A percentile compares a stretch with the other conserved stretches of the same genome.
Evolutionary conservation across 2,797 vertebrate species (phyloP).

Genomic region (Pseudomugil gertrudae): DNA sequence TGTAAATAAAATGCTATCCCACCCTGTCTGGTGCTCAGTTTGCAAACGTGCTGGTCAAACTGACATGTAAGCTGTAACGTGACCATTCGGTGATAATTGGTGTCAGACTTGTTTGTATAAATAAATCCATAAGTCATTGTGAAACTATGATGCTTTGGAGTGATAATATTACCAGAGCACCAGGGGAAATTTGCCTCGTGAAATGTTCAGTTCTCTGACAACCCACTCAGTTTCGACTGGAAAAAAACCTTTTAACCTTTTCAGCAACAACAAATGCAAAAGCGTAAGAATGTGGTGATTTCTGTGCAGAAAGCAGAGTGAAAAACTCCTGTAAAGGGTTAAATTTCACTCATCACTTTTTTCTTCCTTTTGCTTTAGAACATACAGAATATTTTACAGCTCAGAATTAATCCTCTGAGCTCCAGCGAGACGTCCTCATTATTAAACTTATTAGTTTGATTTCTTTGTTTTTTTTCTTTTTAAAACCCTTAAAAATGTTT

Average conservation of each 20-base stretch:
- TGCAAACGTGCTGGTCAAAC: constrained; percentile 26
- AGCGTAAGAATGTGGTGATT: too few relatives aligned
- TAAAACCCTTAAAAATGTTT: too few relatives aligned
- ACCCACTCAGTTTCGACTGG: constrained; percentile 98
- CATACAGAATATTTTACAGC: too few relatives aligned
- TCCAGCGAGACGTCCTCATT: too few relatives aligned
- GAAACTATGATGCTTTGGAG: constrained; percentile 96
- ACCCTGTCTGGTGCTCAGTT: too few relatives aligned
- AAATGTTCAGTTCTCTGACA: constrained; percentile 90
- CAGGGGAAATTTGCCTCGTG: constrained; percentile 96
- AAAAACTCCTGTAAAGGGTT: too few relatives aligned
- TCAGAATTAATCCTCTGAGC: too few relatives aligned
- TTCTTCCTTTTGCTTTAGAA: too few relatives aligned
- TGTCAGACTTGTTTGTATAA: constrained; percentile 95
- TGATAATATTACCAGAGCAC: constrained; percentile 94
- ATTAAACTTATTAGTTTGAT: too few relatives aligned
- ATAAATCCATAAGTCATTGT: constrained; percentile 98
- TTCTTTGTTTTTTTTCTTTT: too few relatives aligned
- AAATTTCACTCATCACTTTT: too few relatives aligned
- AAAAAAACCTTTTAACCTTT: constrained; percentile 91
- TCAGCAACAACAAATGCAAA: constrained; percentile 83
- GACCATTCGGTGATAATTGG: constrained; percentile 73
- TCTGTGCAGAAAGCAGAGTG: too few relatives aligned
- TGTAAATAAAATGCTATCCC: constrained; percentile 11
- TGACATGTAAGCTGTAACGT: constrained; percentile 3